These are phyloP conservation scores for Hypselothyrea guttata DNA, from an alignment of 2,888 invertebrate species.

Conservation along the genomic window DNA sequence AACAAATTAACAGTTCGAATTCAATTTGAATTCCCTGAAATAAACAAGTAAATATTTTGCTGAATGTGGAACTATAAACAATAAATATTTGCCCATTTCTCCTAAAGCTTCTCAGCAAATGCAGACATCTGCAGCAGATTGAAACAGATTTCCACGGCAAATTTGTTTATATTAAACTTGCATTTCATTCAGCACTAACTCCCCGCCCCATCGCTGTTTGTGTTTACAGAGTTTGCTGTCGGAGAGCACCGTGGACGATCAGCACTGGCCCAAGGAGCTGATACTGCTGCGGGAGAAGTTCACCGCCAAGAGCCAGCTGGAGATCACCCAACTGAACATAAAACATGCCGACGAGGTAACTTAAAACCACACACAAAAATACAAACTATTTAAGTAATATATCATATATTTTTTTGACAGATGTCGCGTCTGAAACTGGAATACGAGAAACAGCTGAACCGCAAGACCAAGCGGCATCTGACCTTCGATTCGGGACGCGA, in stretches of 20 bases:
- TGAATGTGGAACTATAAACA: slow-evolving; percentile 33
- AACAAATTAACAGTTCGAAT: slow-evolving; percentile 18
- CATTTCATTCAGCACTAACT: slow-evolving; percentile 14
- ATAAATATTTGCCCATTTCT: slow-evolving; percentile 61
- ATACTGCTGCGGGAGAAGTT: slow-evolving; percentile 88
- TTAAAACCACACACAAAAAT: too few relatives aligned
- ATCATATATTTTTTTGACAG: too few relatives aligned
- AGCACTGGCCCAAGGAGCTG: slow-evolving; percentile 89
- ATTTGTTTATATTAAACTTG: slow-evolving; percentile 13
- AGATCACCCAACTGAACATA: slow-evolving; percentile 84
- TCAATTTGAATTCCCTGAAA: slow-evolving; percentile 24
- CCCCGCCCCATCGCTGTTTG: neutral
- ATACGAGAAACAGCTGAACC: slow-evolving; percentile 81
- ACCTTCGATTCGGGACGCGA: slow-evolving; percentile 81
- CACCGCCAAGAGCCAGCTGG: slow-evolving; percentile 86
- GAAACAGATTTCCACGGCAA: slow-evolving; percentile 25
- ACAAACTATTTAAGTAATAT: too few relatives aligned
- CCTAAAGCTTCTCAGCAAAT: slow-evolving; percentile 2
- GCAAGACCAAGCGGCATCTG: slow-evolving; percentile 81
- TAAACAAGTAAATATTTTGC: slow-evolving; percentile 60
- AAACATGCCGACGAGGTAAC: slow-evolving; percentile 86
- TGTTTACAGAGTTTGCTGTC: slow-evolving; percentile 86
- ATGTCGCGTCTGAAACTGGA: slow-evolving; percentile 82
- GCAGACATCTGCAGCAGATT: slow-evolving; percentile 36
- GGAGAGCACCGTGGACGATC: slow-evolving; percentile 87